Conservation (phyloP, 2,797 vertebrate species). For the Ataeniobius toweri region DNA sequence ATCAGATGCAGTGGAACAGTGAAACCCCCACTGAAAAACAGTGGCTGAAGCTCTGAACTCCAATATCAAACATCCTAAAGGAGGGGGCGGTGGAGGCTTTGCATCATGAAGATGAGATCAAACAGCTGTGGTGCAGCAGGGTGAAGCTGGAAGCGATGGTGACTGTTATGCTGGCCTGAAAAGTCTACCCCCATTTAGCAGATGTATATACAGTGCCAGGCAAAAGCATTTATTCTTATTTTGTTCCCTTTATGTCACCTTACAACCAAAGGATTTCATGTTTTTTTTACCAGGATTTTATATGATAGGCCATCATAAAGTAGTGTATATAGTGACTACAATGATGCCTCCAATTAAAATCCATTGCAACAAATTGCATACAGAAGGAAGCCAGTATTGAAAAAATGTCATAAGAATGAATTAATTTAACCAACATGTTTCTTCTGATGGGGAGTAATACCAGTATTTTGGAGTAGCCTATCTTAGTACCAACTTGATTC, state of each 20-base stretch:
- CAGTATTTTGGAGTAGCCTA: not conserved
- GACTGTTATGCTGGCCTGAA: constrained; percentile 64
- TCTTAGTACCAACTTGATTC: not conserved
- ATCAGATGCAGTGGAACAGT: constrained; percentile 53
- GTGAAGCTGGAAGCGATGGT: constrained; percentile 41
- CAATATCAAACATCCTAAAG: constrained; percentile 74
- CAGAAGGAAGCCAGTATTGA: not conserved
- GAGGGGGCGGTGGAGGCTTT: constrained; percentile 50
- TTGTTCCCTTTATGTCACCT: not conserved
- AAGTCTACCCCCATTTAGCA: constrained; percentile 48
- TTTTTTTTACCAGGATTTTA: not conserved
- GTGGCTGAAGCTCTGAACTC: constrained; percentile 69
- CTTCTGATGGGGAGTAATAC: not conserved
- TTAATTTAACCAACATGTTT: not conserved
- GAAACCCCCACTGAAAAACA: constrained; percentile 42
- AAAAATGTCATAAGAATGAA: not conserved
- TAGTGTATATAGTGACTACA: not conserved
- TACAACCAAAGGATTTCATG: not conserved
- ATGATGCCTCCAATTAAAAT: not conserved
- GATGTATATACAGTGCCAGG: constrained; percentile 42
- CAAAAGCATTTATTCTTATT: not conserved
- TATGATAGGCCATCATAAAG: not conserved
- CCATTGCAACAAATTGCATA: not conserved
- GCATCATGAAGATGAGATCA: constrained; percentile 62
- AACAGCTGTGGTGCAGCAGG: constrained; percentile 47